Base-by-base conservation (phyloP, 30 jellyfish, hydroid and myxozoan genomes). In the Phacellophora camtschatica region DNA sequence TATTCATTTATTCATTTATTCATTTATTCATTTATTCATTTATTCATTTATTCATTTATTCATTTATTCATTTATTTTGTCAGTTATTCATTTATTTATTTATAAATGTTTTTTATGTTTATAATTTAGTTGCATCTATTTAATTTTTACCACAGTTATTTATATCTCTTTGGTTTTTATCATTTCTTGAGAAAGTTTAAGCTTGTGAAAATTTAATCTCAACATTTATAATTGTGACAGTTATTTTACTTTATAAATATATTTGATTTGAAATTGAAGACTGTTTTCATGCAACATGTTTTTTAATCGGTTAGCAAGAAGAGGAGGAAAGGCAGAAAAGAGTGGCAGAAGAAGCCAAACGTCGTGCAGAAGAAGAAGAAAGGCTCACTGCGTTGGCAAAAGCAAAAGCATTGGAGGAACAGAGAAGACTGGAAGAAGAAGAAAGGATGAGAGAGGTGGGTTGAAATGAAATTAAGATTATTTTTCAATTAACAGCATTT, bases 271-370 rank as follows among this genome's bases (percentile, higher is more conserved):
- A n/a, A n/a, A n/a, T n/a, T n/a, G n/a, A n/a, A n/a, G n/a, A 29
- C 13, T 46, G 16, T 42, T 67, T 19, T 11, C 18, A 7, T 48
- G 70, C 6, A 30, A 4, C 7, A 36, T 56, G 18, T 16, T 27
- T 12, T 16, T 81, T 36, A 54, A 1, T 30, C 22, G 5, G 22
- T 50, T 34, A 93, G 96, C 92, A 71, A 58, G 97, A 86, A 53
- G 99, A 86, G 62, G 99, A 93, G 64, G 99, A 86, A 39, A 24
- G 96, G 11, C 53, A 68, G 41, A 76, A 83, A 61, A 54, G 84
- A 35, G 94, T 77, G 59, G 93, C 67, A 4, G 99, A 93, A 81
- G 99, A 86, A 43, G 98, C 86, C 22, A 73, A 77, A 81, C 97
- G 99, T 29, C 80, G 85, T 24, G 41, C 64, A 45, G 99, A 85